phyloP scores from a whole-genome alignment of 2,797 vertebrate genomes.

The Pantherophis vulpinus region DNA sequence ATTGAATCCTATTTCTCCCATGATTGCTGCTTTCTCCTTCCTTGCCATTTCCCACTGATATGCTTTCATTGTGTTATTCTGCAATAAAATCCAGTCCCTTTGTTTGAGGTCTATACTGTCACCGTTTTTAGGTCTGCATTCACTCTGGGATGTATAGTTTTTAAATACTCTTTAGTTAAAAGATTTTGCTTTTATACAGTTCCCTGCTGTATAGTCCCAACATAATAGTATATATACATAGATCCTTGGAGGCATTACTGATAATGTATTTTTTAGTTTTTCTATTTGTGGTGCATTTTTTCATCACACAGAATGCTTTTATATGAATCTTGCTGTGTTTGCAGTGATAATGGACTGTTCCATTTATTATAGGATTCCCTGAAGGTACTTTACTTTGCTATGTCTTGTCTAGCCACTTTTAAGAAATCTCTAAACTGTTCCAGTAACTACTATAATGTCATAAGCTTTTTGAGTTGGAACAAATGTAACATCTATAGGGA shows the following conservation, averaged over 20 bases:
- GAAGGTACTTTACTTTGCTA: not conserved
- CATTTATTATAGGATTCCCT: conserved; percentile 9
- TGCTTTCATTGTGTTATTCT: not conserved
- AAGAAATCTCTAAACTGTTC: not conserved
- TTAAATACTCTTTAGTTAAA: not conserved
- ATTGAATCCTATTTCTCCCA: not conserved
- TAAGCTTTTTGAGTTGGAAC: not conserved
- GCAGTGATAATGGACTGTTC: not conserved
- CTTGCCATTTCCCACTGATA: not conserved
- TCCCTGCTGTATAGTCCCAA: not conserved
- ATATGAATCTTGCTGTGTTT: not conserved
- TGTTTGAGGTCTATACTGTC: not conserved
- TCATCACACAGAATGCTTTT: not conserved
- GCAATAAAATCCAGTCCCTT: not conserved
- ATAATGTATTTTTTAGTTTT: conserved; percentile 6
- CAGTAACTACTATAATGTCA: not conserved
- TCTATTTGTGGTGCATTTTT: conserved; percentile 13
- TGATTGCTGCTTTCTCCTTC: not conserved
- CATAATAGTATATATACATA: not conserved
- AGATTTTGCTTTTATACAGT: not conserved
- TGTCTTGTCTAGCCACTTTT: not conserved
- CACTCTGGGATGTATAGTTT: not conserved
- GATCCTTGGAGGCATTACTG: not conserved
- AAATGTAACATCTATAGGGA: not conserved
- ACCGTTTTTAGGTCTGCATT: not conserved